Conservation (phyloP, 2,888 invertebrate genomes). For the Cenopis cana region DNA sequence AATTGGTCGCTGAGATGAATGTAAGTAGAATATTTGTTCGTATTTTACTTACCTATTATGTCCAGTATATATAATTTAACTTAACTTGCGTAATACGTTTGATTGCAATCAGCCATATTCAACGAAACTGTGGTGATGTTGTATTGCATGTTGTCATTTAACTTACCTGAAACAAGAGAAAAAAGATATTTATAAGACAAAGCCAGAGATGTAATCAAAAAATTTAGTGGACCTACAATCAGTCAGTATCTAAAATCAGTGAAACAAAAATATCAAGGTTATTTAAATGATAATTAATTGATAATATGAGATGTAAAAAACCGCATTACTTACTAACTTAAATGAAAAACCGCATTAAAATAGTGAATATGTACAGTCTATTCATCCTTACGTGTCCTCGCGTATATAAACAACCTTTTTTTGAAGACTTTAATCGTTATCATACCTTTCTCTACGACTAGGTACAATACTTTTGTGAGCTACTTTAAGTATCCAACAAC, state of each 20-base stretch:
- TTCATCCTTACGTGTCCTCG: no score
- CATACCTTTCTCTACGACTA: no score
- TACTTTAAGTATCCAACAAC: no score
- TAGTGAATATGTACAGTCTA: not conserved
- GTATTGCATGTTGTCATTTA: no score
- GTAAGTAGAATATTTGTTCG: slow-evolving; percentile 51
- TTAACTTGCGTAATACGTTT: not conserved
- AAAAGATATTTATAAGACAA: not conserved
- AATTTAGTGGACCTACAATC: no score
- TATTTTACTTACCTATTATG: not conserved
- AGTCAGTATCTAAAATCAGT: not conserved
- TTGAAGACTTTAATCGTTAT: no score
- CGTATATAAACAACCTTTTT: no score
- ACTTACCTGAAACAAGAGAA: slow-evolving; percentile 11
- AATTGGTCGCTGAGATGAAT: slow-evolving; percentile 86
- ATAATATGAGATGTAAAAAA: not conserved
- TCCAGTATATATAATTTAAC: no score
- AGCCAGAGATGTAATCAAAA: no score
- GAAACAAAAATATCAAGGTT: not conserved
- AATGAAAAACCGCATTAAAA: not conserved
- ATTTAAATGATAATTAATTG: not conserved
- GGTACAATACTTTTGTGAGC: no score
- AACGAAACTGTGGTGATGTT: no score
- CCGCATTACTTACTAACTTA: no score
- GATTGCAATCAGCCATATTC: not conserved